phyloP scores from a whole-genome alignment of 2,888 invertebrate species.

The Carabus problematicus region DNA sequence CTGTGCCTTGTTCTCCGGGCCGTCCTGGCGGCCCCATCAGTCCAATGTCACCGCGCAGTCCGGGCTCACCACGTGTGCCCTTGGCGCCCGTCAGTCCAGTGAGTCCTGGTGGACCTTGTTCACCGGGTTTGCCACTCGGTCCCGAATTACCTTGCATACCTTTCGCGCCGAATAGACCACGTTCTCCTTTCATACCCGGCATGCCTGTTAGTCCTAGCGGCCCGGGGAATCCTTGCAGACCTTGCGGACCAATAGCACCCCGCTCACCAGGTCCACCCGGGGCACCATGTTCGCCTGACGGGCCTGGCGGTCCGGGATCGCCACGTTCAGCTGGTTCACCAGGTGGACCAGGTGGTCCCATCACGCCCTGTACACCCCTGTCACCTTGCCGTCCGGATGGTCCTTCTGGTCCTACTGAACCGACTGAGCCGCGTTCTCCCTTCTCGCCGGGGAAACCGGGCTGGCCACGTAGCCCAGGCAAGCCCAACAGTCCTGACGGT shows the following conservation, averaged over 20 bases:
- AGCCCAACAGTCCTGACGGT: constrained; percentile 72
- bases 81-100: constrained; percentile 72
- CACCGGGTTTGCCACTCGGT: constrained; percentile 67
- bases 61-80: constrained; percentile 78
- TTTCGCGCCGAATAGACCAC: constrained; percentile 74
- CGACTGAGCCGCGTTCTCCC: constrained; percentile 75
- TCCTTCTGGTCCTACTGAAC: constrained; percentile 78
- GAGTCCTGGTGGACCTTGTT: constrained; percentile 67
- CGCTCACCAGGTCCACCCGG: constrained; percentile 76
- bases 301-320: constrained; percentile 76
- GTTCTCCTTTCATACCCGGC: constrained; percentile 73
- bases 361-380: constrained; percentile 77
- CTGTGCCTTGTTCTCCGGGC: constrained; percentile 76
- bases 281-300: constrained; percentile 76
- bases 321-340: constrained; percentile 85
- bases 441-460: constrained; percentile 75
- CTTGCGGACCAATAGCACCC: constrained; percentile 75
- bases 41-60: constrained; percentile 77
- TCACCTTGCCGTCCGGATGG: constrained; percentile 73
- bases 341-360: constrained; percentile 77
- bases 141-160: constrained; percentile 77
- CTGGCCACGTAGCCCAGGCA: constrained; percentile 73
- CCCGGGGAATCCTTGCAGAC: constrained; percentile 73
- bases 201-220: constrained; percentile 70
- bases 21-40: constrained; percentile 79